A percentile compares a stretch with the other conserved stretches of the same genome.
Evolutionary conservation across 2,797 vertebrate species (phyloP).

Genomic region (Phylloscopus collybita): DNA sequence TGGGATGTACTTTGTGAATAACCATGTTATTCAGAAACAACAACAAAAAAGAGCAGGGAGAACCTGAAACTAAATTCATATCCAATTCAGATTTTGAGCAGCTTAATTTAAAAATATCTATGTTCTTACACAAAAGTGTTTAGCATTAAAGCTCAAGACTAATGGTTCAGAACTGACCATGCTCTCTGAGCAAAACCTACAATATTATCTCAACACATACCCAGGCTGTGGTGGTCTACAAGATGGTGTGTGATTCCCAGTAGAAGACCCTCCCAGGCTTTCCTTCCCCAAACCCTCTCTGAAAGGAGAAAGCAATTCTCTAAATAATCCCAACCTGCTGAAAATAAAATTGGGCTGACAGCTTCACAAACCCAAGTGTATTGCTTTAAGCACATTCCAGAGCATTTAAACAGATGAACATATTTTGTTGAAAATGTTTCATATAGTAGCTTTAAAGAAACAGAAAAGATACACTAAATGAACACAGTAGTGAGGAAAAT

Average conservation of each 20-base stretch:
- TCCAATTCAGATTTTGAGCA: not conserved
- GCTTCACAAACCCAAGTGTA: not conserved
- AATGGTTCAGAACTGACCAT: not conserved
- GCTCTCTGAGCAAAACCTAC: not conserved
- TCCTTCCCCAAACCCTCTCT: not conserved
- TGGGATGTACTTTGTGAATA: not conserved
- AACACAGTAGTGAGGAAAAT: not conserved
- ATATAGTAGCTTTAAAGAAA: not conserved
- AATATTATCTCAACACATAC: not conserved
- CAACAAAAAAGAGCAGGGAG: not conserved
- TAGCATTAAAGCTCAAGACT: not conserved
- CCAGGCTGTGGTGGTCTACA: not conserved
- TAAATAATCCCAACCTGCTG: not conserved
- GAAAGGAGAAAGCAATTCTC: not conserved
- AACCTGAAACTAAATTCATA: not conserved
- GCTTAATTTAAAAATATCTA: not conserved
- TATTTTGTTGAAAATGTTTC: not conserved
- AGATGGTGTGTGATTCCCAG: not conserved
- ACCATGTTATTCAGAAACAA: not conserved
- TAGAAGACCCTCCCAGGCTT: not conserved
- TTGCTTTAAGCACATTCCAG: slow-evolving; percentile 7
- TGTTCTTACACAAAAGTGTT: not conserved
- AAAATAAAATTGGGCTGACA: slow-evolving; percentile 30
- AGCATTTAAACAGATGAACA: not conserved
- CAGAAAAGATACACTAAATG: not conserved